phyloP scores from a whole-genome alignment of 2,797 vertebrate genomes.

The Glossophaga mutica region DNA sequence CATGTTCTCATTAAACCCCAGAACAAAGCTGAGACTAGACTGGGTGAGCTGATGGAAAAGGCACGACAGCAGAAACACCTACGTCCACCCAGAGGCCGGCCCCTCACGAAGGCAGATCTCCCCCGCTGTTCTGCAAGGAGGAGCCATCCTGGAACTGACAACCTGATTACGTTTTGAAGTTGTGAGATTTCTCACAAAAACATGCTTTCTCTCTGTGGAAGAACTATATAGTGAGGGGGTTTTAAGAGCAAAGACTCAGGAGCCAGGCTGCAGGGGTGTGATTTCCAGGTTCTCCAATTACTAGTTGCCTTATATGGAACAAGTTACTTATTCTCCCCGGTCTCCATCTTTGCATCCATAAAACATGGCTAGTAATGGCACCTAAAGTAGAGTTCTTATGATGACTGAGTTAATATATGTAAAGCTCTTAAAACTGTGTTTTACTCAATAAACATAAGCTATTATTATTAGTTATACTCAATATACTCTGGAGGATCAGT shows the following conservation, averaged over 20 bases:
- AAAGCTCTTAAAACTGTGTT: neutral
- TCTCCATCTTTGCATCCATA: neutral
- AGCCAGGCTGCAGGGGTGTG: neutral
- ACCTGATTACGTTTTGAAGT: neutral
- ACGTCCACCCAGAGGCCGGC: neutral
- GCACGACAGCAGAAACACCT: neutral
- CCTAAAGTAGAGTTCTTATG: neutral
- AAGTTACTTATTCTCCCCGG: neutral
- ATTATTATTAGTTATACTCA: neutral
- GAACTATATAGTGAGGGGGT: neutral
- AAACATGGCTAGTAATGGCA: neutral
- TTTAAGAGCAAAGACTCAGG: neutral
- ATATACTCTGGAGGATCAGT: neutral
- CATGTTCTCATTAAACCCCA: neutral
- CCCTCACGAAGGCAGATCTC: neutral
- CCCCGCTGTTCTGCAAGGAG: neutral
- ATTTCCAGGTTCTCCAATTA: neutral
- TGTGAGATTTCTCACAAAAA: neutral
- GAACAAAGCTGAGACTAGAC: neutral
- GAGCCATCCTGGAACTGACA: neutral
- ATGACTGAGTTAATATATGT: neutral
- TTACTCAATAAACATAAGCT: neutral
- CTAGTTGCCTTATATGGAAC: neutral
- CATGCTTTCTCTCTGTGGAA: neutral
- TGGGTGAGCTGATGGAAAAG: neutral